Base-by-base conservation (phyloP, 1,140 invertebrate genomes). In the Saccostrea glomerata region DNA sequence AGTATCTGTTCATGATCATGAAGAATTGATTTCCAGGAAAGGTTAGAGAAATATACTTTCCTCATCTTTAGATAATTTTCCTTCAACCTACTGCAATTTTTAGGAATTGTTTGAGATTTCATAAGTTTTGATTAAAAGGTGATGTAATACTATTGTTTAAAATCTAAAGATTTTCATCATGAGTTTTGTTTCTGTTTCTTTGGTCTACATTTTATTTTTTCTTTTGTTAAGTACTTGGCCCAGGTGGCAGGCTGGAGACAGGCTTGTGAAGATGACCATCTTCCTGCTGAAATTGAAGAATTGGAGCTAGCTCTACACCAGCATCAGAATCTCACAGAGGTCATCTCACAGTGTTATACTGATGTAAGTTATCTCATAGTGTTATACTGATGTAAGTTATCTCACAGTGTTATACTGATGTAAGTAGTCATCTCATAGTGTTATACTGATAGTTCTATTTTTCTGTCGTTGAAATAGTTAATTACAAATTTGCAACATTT, bases 331-430 rank as follows among this genome's bases (percentile, higher is more conserved):
- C 96, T 99, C 17, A 99, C 99, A 93, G 98, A 99, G 94, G 97
- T 97, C 86, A 99, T 99, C 97, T 99, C 98, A 94, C 98, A 98
- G 95, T 98, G 98, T 3, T 99, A 99, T 93, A 99, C 98, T 11
- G 98, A 99, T 96, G 98, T 98, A 95, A 95, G 92, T 77, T 17
- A 20, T 17, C 58, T 36, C 30, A 36, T 36, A 36, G 30, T 36
- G 30, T 36, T 36, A 36, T 36, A 2, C 30, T 36, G 30, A 36
- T 2, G 2, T 36, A 36, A 47, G 47, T 47, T 5, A 47, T 47
- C 5, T 47, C 47, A 9, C 47, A 47, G 47, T 6, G 5, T 47
- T 47, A 47, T 47, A 47, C 47, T 7, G 47, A 47, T 47, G 47
- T 47, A 47, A 47, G 6, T 47, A 9, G 1, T 47, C 47, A 47